Evolutionary conservation across 1,140 invertebrate species (phyloP), one percentile per base, ranked within the genome.

Genomic region (Ceratosolen solmsi): DNA sequence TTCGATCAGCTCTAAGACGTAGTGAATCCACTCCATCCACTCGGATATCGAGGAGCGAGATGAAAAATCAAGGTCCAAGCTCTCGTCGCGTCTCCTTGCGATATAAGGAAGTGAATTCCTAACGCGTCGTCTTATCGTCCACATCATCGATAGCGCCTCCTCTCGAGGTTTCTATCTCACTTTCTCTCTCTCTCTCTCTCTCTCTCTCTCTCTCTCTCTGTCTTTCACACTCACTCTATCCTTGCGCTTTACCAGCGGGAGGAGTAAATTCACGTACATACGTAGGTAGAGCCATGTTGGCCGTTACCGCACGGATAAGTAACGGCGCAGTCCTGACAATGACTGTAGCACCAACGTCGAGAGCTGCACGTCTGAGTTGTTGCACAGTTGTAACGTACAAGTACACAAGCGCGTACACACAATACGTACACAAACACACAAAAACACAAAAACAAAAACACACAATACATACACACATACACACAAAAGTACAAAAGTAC

Each of bases 21-120:
- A 22, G 27, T 56, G 41, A 63, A 76, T 63, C 22, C 46, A 4
- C 41, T 25, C 33, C 20, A 9, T 60, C 56, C 56, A 27, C 58
- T 25, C 36, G 8, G n/a, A 80, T 36, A 41, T 73, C 56, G 36
- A 36, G 8, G 27, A 7, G 20, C 5, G 38, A 74, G 71, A 73
- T 74, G 79, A 65, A 80, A 74, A 80, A 74, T 71, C 56, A 0
- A 33, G 30, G 58, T 17, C 56, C 36, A 8, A 41, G 49, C 70
- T 49, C 51, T 73, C 56, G 70, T 65, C 63, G 27, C 27, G 70
- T 46, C 54, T 68, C 41, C 5, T 36, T 20, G 49, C 73, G 73
- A 51, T 80, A 75, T 63, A 74, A 80, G 79, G 79, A 80, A 80
- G 79, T 75, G 79, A 82, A 82, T 82, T 82, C 80, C 51, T 68